Percentiles rank a stretch among this genome's conserved stretches.
Evolutionary conservation across 1,140 invertebrate species (phyloP).

Genomic region (Bombus ignitus): DNA sequence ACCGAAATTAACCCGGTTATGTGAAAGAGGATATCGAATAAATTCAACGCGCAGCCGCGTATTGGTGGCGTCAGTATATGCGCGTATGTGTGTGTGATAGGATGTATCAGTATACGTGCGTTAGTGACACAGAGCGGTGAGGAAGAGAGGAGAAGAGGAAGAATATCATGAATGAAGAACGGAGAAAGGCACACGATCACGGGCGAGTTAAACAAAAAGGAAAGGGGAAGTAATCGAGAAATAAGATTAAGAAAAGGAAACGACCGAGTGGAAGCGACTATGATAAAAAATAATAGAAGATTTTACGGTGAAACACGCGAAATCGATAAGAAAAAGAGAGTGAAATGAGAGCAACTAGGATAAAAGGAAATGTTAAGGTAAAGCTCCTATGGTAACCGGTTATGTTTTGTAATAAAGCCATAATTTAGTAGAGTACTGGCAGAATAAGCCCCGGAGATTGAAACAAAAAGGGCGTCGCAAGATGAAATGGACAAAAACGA

Average conservation of each 20-base stretch:
- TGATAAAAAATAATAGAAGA: no score
- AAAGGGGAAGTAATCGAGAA: neutral
- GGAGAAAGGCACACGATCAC: no score
- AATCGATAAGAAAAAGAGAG: no score
- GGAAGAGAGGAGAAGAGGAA: neutral
- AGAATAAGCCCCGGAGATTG: neutral
- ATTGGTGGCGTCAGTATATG: constrained; percentile 40
- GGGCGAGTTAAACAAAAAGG: neutral
- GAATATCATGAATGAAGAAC: no score
- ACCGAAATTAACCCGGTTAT: constrained; percentile 76
- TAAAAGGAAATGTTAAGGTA: no score
- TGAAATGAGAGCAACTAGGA: no score
- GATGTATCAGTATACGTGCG: neutral
- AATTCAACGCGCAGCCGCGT: constrained; percentile 77
- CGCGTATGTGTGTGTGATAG: neutral
- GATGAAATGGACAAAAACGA: neutral
- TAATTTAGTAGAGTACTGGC: no score
- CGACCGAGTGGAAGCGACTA: no score
- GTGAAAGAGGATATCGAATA: constrained; percentile 77
- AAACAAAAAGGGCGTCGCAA: neutral
- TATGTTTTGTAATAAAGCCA: no score
- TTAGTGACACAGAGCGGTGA: neutral
- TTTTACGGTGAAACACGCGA: no score
- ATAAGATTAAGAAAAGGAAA: neutral
- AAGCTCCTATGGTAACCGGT: no score